Base-by-base conservation (phyloP, 2,797 vertebrate species). In the Cossypha caffra region DNA sequence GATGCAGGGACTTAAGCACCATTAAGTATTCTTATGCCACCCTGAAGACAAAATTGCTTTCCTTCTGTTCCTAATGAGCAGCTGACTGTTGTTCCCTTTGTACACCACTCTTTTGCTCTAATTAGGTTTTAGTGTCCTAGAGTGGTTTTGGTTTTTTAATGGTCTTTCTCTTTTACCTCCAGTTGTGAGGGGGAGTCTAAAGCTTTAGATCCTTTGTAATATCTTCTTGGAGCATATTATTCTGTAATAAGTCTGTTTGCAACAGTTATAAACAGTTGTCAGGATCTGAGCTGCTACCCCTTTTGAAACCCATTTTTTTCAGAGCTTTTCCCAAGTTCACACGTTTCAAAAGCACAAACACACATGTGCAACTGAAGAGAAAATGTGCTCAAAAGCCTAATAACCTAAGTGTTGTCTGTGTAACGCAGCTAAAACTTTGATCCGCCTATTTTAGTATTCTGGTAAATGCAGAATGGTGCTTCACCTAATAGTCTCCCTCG, bases 11-110 rank as follows among this genome's bases (percentile, higher is more conserved):
- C 13, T 45, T 80, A 73, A 87, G 43, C 35, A 54, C 47, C 4
- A 14, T 58, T 89, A 47, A 29, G 40, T 82, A 58, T 76, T 86
- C 55, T 51, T 79, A 40, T 8, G 16, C 35, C 43, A 62, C n/a
- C 28, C 13, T 3, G 6, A 58, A 64, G 51, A 79, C 59, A 63
- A 76, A 82, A 91, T 78, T 78, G 29, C 54, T 63, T 87, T 37
- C 67, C 42, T 83, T 90, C 23, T 77, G 52, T 88, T 93, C 48
- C 45, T 81, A 74, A 84, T 81, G 66, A 83, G 61, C 40, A 52
- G 35, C n/a, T 77, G 58, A 50, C 16, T 87, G 18, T 75, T 84
- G 28, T 64, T 88, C 10, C 28, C 43, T 67, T 71, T 81, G 31
- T 77, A n/a, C 48, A 47, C 15, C 21, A 42, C 31, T 81, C 62